Conservation (phyloP, 2,888 invertebrate species). For the Eupithecia subumbrata region DNA sequence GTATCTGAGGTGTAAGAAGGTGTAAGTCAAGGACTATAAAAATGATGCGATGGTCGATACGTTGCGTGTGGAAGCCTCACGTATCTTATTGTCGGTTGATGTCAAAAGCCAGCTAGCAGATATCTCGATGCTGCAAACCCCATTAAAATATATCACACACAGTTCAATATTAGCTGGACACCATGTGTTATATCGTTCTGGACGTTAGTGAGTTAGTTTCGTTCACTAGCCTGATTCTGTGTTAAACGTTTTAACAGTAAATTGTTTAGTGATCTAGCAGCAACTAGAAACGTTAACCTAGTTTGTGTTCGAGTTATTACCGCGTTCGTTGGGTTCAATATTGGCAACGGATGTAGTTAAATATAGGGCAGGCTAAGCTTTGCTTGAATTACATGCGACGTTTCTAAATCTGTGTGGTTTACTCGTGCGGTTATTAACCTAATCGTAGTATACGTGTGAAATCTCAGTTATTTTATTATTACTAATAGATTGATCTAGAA, state of each 20-base stretch:
- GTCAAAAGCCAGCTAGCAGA: conserved; percentile 85
- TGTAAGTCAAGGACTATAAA: conserved; percentile 76
- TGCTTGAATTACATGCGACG: conserved; percentile 38
- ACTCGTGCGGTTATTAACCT: conserved; percentile 68
- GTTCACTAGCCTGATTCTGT: conserved; percentile 56
- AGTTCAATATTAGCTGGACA: conserved; percentile 65
- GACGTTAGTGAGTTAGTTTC: conserved; percentile 73
- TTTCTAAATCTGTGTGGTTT: conserved; percentile 27
- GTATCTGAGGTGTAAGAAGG: conserved; percentile 53
- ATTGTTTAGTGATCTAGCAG: conserved; percentile 49
- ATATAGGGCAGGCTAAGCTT: conserved; percentile 30
- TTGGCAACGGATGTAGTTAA: conserved; percentile 38
- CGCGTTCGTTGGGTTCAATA: conserved; percentile 35
- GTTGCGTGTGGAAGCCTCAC: conserved; percentile 73
- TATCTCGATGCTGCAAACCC: conserved; percentile 84
- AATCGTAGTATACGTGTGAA: conserved; percentile 36
- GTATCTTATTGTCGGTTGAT: conserved; percentile 80
- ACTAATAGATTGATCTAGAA: conserved; percentile 50
- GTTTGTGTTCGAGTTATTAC: conserved; percentile 25
- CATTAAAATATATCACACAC: conserved; percentile 79
- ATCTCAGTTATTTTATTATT: conserved; percentile 45
- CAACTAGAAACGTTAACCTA: conserved; percentile 43
- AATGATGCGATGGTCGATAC: conserved; percentile 77
- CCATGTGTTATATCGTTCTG: conserved; percentile 64
- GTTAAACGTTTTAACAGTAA: conserved; percentile 49